Percentiles rank a stretch among this genome's conserved stretches.
phyloP scores from a whole-genome alignment of 2,113 vertebrate genomes.

The Grallaria varia region DNA sequence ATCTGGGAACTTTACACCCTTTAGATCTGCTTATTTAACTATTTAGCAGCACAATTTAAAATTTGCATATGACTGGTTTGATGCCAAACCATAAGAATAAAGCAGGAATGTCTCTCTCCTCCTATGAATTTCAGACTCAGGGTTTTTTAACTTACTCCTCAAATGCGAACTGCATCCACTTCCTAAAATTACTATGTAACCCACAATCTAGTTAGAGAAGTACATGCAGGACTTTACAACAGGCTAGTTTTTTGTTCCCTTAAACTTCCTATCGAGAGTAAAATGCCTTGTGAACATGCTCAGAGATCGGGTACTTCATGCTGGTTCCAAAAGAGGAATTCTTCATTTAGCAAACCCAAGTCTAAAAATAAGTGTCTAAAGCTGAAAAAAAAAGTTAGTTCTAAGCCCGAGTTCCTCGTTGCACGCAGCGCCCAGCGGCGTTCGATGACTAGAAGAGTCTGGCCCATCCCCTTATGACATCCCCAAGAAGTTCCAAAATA shows the following conservation, averaged over 20 bases:
- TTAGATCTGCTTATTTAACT: constrained; percentile 56
- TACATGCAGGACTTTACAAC: not conserved
- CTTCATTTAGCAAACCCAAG: constrained; percentile 35
- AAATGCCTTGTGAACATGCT: not conserved
- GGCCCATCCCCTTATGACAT: not conserved
- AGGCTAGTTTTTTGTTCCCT: not conserved
- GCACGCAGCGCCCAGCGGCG: not conserved
- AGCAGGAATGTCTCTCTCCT: constrained; percentile 22
- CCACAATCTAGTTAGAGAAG: not conserved
- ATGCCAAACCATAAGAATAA: constrained; percentile 53
- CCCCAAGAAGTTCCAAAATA: not conserved
- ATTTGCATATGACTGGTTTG: constrained; percentile 59
- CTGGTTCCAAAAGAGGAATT: constrained; percentile 7
- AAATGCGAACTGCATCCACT: not conserved
- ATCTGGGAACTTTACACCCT: constrained; percentile 49
- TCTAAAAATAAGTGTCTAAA: constrained; percentile 12
- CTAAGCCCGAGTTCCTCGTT: not conserved
- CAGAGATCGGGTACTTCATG: not conserved
- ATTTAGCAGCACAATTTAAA: constrained; percentile 59
- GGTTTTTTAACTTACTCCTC: constrained; percentile 2
- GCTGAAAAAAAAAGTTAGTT: not conserved
- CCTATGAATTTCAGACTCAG: constrained; percentile 14
- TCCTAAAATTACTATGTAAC: constrained; percentile 19
- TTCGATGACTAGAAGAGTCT: not conserved
- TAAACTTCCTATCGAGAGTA: not conserved